phyloP scores from a whole-genome alignment of 2,797 vertebrate species.

The Cossypha dichroa region DNA sequence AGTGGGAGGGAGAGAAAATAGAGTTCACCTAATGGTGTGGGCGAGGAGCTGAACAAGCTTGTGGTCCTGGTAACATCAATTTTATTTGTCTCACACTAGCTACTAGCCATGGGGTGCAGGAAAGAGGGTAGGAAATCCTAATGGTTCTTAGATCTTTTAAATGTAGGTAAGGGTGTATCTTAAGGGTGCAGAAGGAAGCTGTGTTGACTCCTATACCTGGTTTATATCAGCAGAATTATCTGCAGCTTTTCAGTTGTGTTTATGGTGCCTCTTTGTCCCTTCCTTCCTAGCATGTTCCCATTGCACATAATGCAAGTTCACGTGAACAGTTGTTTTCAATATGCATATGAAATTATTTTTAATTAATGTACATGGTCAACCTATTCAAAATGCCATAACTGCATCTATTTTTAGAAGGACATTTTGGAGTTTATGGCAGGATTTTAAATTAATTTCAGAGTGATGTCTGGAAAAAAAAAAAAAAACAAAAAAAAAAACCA shows the following conservation, averaged over 20 bases:
- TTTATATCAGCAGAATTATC: neutral
- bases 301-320: neutral
- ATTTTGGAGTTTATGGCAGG: neutral
- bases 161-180: neutral
- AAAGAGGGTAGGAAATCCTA: neutral
- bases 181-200: neutral
- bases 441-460: neutral
- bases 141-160: neutral
- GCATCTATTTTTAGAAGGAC: neutral
- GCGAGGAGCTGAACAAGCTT: neutral
- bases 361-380: neutral
- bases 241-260: neutral
- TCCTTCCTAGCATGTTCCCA: neutral
- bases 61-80: neutral
- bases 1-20: neutral
- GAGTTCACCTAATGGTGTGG: neutral
- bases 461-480: neutral
- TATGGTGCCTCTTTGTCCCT: neutral
- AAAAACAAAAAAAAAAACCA: fast-evolving
- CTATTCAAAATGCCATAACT: neutral
- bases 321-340: neutral
- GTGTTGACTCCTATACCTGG: neutral
- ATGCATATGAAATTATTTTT: neutral
- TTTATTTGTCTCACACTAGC: neutral
- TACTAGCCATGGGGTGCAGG: neutral